Conservation (phyloP, 2,113 vertebrate species). For the Kryptolebias marmoratus region DNA sequence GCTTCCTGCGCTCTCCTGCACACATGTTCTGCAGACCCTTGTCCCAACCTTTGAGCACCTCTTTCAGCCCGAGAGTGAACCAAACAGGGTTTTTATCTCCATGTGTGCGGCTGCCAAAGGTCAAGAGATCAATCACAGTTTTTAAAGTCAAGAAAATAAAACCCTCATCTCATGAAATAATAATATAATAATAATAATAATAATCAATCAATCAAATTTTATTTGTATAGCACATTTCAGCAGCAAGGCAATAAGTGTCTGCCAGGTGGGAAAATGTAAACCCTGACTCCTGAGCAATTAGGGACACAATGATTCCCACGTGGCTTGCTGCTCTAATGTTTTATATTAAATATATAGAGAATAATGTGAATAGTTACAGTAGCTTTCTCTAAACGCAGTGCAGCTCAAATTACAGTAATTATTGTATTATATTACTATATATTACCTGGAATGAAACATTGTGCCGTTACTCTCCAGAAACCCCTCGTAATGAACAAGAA, state of each 20-base stretch:
- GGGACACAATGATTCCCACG: too few relatives aligned
- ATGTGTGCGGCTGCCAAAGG: conserved; percentile 82
- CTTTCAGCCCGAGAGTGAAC: conserved; percentile 93
- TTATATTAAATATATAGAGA: too few relatives aligned
- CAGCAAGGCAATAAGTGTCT: not conserved
- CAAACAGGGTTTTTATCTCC: conserved; percentile 92
- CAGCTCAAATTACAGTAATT: not conserved
- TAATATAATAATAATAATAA: too few relatives aligned
- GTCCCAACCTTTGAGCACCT: conserved; percentile 94
- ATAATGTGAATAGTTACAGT: too few relatives aligned
- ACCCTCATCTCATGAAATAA: not conserved
- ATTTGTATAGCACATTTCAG: too few relatives aligned
- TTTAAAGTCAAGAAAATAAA: not conserved
- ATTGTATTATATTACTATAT: conserved; percentile 10
- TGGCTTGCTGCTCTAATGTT: too few relatives aligned
- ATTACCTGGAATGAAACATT: conserved; percentile 94
- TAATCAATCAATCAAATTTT: too few relatives aligned
- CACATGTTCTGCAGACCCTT: conserved; percentile 93
- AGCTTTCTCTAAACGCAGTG: not conserved
- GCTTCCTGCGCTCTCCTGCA: conserved; percentile 89
- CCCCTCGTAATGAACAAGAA: conserved; percentile 92
- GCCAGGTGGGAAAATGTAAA: not conserved
- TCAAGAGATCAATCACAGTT: conserved; percentile 39
- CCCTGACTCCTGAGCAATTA: too few relatives aligned
- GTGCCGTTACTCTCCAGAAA: conserved; percentile 91